Evolutionary conservation across 2,113 vertebrate species (phyloP), one percentile per base, ranked within the genome.

Genomic region (Cynocephalus volans): DNA sequence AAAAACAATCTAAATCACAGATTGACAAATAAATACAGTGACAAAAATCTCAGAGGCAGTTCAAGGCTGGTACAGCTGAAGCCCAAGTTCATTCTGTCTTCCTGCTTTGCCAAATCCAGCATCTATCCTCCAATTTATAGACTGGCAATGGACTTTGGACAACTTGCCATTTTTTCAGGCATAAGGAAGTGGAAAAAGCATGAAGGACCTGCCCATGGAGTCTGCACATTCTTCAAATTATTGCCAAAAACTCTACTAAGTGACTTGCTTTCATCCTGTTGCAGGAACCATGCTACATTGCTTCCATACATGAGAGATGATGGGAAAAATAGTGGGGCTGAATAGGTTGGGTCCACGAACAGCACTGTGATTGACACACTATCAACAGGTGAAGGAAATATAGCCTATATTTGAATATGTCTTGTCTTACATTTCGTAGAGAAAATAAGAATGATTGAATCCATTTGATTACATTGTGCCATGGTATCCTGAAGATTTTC

Each of bases 181-280:
- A 54, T 18, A 80, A 75, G 14, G 7, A 73, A 41, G 9, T 26
- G 1, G 8, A 54, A 33, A 90, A 26, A 28, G 26, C 1, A 50
- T 13, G 15, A 82, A 67, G 5, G 24, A 6, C 23, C n/a, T n/a
- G 15, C 0, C 2, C 18, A 6, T 41, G 3, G 7, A 58, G 10
- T 21, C 7, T 72, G 21, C 14, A 8, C 28, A n/a, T n/a, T 75
- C 13, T 33, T 87, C 65, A 73, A 90, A 45, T 60, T 12, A 58
- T 82, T 89, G 52, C 45, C 7, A 11, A 56, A 73, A 96, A 8
- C 36, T 54, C 10, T 1, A 36, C 24, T 50, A 5, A 31, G 6
- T 56, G 4, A 73, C 14, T 60, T 83, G 1, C 33, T 73, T 90
- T 80, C 23, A 72, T 21, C 18, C 77, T 10, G 65, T 87, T 72